Base-by-base conservation (phyloP, 2,797 vertebrate species). In the Geotrypetes seraphini region DNA sequence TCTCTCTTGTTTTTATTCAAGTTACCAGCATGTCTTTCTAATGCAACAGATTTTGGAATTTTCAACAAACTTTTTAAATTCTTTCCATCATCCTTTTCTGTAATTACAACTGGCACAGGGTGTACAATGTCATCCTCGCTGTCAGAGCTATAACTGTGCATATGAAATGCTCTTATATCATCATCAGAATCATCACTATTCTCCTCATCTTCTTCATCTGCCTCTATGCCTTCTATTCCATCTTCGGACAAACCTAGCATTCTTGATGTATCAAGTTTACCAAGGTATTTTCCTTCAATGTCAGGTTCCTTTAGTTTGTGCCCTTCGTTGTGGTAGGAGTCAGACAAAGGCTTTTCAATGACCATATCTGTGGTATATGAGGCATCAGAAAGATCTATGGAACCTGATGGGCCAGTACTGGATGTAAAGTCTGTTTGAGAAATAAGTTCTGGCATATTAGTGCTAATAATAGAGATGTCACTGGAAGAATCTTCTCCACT, bases 171-270 rank as follows among this genome's bases (percentile, higher is more conserved):
- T 12, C 86, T 83, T 43, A 87, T 61, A 47, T 97, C 92, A 0
- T 89, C 84, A 1, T 89, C 86, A 0, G 85, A 89, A 42, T 88
- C 86, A 0, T 98, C 93, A 1, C 97, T 93, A 0, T 92, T 97
- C 57, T 94, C 94, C 57, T 94, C 94, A 2, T 94, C 98, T 78
- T 95, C 92, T 54, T 92, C 95, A 9, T 97, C 91, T 53, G 99
- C 96, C 63, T 97, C 93, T 3, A 97, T 95, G 0, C 93, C 95
- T 5, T 99, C 94, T 10, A 86, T 67, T 0, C 85, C 91, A 0
- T 97, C 94, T 63, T 94, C 89, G 0, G 75, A 68, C 6, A 74
- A 69, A 12, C 85, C 85, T 0, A 69, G 51, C 33, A 75, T 41
- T 1, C 78, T 72, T 1, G 75, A 56, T 31, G 79, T 73, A 0